Base-by-base conservation (phyloP, 2,888 invertebrate genomes). In the Acanthacorydalis orientalis region DNA sequence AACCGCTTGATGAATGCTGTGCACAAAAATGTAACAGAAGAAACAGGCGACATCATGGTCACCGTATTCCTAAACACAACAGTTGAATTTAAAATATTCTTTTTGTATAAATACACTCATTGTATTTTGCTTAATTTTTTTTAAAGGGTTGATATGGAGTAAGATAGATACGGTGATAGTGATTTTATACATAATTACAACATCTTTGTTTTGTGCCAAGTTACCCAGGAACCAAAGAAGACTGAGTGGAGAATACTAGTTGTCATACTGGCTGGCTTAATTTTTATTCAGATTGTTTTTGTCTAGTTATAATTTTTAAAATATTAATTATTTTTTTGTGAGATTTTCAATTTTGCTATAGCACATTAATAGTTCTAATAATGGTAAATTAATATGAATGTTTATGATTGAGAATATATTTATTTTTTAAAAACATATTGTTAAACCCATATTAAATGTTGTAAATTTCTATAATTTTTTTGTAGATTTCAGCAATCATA, bases 161-260 rank as follows among this genome's bases (percentile, higher is more conserved):
- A 37, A 37, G 14, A 14, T 37, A 7, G n/a, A 12, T 37, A 37
- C 10, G 10, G 12, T 12, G 37, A 37, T 35, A 37, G 14, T 12
- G 37, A 35, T 35, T 35, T 35, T n/a, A n/a, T 35, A 35, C 35
- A 35, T 35, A n/a, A 35, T 35, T 35, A 4, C 7, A 35, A 35
- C 37, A 35, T 35, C 37, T 35, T 11, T 35, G 11, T 11, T 14
- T 33, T 35, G 58, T 57, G 62, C 62, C 64, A 57, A 64, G 70
- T 70, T 71, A 70, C 70, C 70, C 64, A 60, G 57, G 63, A 67
- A 70, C 71, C 71, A 72, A 72, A 72, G 71, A 72, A 72, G 72
- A 71, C 71, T 72, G 71, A 71, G 59, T 55, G 54, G 54, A 56
- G 51, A 53, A 53, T 12, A 7, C 51, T 49, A 57, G 55, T 57